phyloP scores from a whole-genome alignment of 1,140 invertebrate species.

The Drosophila pruinosa region DNA sequence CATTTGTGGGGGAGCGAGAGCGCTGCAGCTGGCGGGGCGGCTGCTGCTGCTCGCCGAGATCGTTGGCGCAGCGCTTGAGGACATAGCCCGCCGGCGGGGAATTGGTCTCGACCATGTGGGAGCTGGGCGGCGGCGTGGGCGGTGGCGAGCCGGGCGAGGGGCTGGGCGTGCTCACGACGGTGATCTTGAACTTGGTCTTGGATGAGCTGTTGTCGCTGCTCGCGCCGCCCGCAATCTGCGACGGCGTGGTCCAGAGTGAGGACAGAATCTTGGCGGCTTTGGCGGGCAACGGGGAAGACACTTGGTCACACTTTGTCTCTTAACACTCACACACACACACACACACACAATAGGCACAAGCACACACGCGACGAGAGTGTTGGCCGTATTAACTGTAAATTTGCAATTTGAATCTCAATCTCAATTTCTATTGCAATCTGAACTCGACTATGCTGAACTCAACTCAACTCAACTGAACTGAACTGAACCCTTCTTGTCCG shows the following conservation, averaged over 20 bases:
- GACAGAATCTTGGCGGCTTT: constrained; percentile 78
- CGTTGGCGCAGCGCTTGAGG: constrained; percentile 70
- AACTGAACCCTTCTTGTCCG: constrained; percentile 70
- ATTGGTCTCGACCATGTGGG: constrained; percentile 72
- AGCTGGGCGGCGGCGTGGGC: constrained; percentile 57
- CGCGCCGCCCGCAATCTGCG: constrained; percentile 68
- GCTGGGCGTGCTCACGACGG: constrained; percentile 76
- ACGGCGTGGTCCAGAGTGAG: constrained; percentile 80
- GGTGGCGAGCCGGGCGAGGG: constrained; percentile 67
- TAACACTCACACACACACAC: constrained; percentile 2
- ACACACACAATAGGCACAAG: neutral
- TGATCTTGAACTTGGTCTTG: constrained; percentile 78
- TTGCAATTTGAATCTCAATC: neutral
- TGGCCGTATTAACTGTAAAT: neutral
- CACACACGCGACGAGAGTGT: constrained; percentile 24
- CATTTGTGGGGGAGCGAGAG: constrained; percentile 48
- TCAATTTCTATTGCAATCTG: neutral
- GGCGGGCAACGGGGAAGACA: neutral
- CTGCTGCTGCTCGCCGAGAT: constrained; percentile 62
- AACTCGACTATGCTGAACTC: neutral
- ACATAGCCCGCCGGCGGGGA: constrained; percentile 68
- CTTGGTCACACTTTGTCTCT: neutral
- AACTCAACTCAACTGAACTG: neutral
- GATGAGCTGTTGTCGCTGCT: constrained; percentile 35
- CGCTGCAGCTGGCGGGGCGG: constrained; percentile 55